phyloP scores from a whole-genome alignment of 2,113 vertebrate species.

The Takifugu bimaculatus region DNA sequence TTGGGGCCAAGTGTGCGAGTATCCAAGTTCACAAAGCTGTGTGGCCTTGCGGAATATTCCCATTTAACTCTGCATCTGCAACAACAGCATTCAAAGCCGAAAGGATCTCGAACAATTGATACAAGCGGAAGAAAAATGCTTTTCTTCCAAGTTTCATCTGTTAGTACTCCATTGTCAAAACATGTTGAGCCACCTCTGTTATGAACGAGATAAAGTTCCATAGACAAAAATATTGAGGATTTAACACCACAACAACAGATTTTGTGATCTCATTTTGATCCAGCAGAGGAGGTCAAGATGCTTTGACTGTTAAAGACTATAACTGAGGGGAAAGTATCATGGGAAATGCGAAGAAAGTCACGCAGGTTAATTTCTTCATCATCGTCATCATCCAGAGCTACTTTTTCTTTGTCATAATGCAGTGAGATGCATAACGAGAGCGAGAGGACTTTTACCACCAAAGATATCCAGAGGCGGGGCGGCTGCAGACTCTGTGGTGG shows the following conservation, averaged over 20 bases:
- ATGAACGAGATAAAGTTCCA: not conserved
- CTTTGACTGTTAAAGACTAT: conserved; percentile 41
- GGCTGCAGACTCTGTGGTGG: conserved; percentile 73
- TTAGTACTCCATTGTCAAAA: conserved; percentile 48
- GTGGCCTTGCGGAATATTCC: conserved; percentile 25
- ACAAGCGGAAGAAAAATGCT: conserved; percentile 44
- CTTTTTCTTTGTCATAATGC: conserved; percentile 25
- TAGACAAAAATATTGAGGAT: not conserved
- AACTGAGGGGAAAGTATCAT: conserved; percentile 42
- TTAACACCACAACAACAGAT: not conserved
- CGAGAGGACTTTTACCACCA: conserved; percentile 88
- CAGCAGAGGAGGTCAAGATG: conserved; percentile 58
- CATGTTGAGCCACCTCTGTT: conserved; percentile 48
- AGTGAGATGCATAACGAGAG: conserved; percentile 58
- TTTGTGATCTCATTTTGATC: not conserved
- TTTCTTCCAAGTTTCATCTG: conserved; percentile 35
- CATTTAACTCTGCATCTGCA: conserved; percentile 44
- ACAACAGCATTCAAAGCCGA: conserved; percentile 39
- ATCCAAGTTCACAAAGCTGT: not conserved
- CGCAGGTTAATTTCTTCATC: conserved; percentile 34
- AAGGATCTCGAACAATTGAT: conserved; percentile 18
- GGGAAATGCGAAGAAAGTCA: conserved; percentile 56
- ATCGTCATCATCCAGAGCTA: conserved; percentile 55
- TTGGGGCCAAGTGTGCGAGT: too few species aligned
- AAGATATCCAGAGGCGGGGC: conserved; percentile 97